phyloP scores from a whole-genome alignment of 2,797 vertebrate species.

The Xenopus petersii region DNA sequence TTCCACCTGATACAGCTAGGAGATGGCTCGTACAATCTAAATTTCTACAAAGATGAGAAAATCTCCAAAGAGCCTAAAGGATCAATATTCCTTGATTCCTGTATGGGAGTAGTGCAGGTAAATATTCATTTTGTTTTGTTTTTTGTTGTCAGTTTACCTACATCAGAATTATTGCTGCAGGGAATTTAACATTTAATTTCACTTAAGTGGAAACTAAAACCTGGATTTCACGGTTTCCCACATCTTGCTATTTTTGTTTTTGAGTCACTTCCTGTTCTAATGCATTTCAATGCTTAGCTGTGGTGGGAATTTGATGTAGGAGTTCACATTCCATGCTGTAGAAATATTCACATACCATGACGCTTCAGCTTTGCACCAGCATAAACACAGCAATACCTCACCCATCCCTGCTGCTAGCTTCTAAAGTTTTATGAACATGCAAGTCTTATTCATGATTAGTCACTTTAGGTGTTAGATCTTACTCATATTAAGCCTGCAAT shows the following conservation, averaged over 20 bases:
- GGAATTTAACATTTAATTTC: neutral
- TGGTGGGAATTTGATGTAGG: too few species aligned
- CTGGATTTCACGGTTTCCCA: too few species aligned
- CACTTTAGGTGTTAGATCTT: too few species aligned
- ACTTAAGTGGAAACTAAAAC: neutral
- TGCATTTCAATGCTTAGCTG: neutral
- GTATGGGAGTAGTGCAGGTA: constrained; percentile 97
- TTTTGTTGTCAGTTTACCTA: neutral
- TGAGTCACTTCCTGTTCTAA: too few species aligned
- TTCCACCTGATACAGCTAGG: constrained; percentile 95
- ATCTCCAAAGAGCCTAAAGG: constrained; percentile 98
- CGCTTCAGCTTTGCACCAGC: constrained; percentile 51
- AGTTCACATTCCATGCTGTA: constrained; percentile 36
- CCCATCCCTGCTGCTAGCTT: too few species aligned
- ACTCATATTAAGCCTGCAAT: too few species aligned
- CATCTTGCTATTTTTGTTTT: too few species aligned
- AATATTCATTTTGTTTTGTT: constrained; percentile 19
- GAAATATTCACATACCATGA: constrained; percentile 54
- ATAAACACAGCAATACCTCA: constrained; percentile 1
- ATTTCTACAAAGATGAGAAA: constrained; percentile 99
- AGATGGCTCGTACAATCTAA: constrained; percentile 96
- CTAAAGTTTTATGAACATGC: too few species aligned
- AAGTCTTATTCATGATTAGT: too few species aligned
- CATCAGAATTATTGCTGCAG: too few species aligned
- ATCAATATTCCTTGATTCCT: constrained; percentile 96